Percentiles rank a stretch among this genome's conserved stretches.
These are phyloP conservation scores for Amazona ochrocephala DNA, from an alignment of 2,797 vertebrate species.

Conservation along the genomic window DNA sequence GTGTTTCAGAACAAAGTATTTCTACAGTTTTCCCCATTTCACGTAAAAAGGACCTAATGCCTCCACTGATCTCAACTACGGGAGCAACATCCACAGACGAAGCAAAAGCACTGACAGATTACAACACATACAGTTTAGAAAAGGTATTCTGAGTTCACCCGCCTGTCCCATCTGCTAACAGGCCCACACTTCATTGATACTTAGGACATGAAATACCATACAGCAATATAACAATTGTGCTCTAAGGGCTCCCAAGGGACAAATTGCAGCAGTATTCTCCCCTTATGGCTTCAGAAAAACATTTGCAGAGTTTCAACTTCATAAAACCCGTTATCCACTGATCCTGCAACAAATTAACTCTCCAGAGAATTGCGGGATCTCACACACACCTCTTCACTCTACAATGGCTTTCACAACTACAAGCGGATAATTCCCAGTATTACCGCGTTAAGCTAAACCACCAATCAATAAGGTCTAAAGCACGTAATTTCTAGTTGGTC, in stretches of 20 bases:
- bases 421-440: conserved; percentile 11
- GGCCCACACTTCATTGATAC: neutral
- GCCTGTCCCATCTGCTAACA: neutral
- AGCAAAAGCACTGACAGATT: neutral
- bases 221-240: neutral
- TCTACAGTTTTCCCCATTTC: neutral
- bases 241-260: neutral
- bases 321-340: neutral
- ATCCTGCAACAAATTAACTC: neutral
- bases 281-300: neutral
- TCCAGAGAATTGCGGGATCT: neutral
- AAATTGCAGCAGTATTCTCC: fast-evolving
- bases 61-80: neutral
- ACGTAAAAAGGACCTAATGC: neutral
- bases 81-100: neutral
- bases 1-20: neutral
- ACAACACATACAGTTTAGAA: neutral
- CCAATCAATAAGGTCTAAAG: conserved; percentile 22
- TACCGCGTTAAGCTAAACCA: conserved; percentile 13
- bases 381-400: neutral
- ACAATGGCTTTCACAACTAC: neutral
- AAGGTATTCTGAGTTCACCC: neutral
- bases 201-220: neutral
- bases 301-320: neutral
- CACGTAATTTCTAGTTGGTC: neutral